A percentile compares a stretch with the other conserved stretches of the same genome.
phyloP scores from a whole-genome alignment of 2,113 vertebrate genomes.

The Chloebia gouldiae region DNA sequence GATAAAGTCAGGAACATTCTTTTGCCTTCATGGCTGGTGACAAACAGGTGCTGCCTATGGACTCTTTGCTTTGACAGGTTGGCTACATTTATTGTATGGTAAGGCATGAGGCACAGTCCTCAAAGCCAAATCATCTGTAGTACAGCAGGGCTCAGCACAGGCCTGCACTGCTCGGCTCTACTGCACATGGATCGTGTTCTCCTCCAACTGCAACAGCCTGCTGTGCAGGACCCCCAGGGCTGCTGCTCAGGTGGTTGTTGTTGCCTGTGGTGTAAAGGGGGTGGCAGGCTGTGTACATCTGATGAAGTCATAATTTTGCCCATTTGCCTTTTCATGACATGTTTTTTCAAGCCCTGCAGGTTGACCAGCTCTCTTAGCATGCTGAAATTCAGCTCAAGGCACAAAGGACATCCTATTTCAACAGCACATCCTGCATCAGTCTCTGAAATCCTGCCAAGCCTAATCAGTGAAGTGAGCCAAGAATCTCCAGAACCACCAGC shows the following conservation, averaged over 20 bases:
- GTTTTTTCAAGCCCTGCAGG: slow-evolving; percentile 40
- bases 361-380: slow-evolving; percentile 58
- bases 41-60: not conserved
- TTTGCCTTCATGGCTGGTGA: not conserved
- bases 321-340: not conserved
- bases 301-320: slow-evolving; percentile 62
- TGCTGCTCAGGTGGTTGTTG: not conserved
- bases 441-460: slow-evolving; percentile 63
- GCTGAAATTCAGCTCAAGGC: slow-evolving; percentile 65
- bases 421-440: slow-evolving; percentile 32
- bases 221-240: not conserved
- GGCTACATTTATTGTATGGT: not conserved
- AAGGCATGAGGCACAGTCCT: not conserved
- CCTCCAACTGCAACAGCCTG: not conserved
- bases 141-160: not conserved
- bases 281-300: slow-evolving; percentile 36
- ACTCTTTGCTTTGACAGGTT: not conserved
- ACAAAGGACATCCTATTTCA: not conserved
- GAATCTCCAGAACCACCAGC: not conserved
- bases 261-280: slow-evolving; percentile 45
- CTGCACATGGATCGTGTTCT: fast-evolving
- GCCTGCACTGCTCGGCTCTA: not conserved
- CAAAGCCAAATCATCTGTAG: not conserved
- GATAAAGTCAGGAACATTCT: not conserved
- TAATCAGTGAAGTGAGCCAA: slow-evolving; percentile 58